Base-by-base conservation (phyloP, 2,797 vertebrate genomes). In the Pipistrellus kuhlii region DNA sequence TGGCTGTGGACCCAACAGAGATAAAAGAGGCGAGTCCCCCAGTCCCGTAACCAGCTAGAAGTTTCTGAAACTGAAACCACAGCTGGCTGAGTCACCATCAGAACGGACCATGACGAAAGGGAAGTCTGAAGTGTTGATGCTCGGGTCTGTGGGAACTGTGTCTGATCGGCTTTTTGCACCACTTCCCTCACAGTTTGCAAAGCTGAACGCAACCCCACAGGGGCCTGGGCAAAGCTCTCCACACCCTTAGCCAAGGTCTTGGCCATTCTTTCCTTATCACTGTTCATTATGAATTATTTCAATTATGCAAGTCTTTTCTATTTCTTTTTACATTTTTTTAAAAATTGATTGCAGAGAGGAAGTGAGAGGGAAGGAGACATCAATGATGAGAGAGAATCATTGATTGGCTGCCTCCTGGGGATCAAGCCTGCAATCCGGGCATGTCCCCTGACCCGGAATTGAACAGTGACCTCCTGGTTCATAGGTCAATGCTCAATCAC, bases 21-120 rank as follows among this genome's bases (percentile, higher is more conserved):
- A 48, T 62, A 80, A 69, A 68, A 90, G 64, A 25, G 17, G 27
- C 2, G 23, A 88, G 75, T 59, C 48, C 46, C 90, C 55, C 66
- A 59, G 85, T 48, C 44, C 27, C 30, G 46, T n/a, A 64, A 73
- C 51, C 88, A 75, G 76, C 71, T 51, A 55, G 55, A 91, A 75
- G 53, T 72, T 96, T 96, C 89, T 94, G 66, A 92, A 27, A 68
- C n/a, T 32, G n/a, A 95, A 95, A 83, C 88, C 92, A 73, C 88
- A 91, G 38, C 8, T n/a, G 76, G 62, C 85, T 91, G 91, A 88
- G 85, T 92, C 88, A 96, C 76, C 80, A 46, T 66, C 66, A 93
- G 92, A 94, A 93, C 75, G 64, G 84, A 68, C 82, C 90, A 85
- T 73, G 77, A 93, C 25, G 23, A 90, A 91, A 95, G 95, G 59